Conservation (phyloP, 1,140 invertebrate genomes). For the Nixonia krombeini region DNA sequence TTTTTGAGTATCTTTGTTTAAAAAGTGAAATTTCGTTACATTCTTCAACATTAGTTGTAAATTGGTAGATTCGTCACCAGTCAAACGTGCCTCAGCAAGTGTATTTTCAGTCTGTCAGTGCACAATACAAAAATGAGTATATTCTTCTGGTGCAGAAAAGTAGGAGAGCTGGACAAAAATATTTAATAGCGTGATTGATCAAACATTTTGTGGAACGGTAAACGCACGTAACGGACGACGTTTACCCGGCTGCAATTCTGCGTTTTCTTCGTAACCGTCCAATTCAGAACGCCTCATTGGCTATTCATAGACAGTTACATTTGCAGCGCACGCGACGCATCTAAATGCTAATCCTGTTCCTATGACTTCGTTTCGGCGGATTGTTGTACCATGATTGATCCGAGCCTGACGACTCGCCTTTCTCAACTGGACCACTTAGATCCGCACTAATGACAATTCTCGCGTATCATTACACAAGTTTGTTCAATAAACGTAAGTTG, state of each 20-base stretch:
- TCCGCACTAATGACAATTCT: neutral
- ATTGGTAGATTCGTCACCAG: too few species aligned
- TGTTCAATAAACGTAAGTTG: neutral
- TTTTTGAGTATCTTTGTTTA: too few species aligned
- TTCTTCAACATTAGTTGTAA: too few species aligned
- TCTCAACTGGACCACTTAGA: neutral
- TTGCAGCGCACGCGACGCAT: slow-evolving; percentile 15
- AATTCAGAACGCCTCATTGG: slow-evolving; percentile 7
- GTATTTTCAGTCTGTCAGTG: too few species aligned
- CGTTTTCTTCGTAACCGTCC: neutral
- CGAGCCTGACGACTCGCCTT: neutral
- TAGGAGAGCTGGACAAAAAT: too few species aligned
- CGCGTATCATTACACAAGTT: neutral
- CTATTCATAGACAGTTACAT: slow-evolving; percentile 40
- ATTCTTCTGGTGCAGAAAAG: too few species aligned
- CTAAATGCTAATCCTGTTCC: slow-evolving; percentile 35
- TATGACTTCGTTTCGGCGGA: neutral
- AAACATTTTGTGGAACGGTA: neutral
- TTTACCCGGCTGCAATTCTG: neutral
- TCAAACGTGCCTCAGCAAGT: too few species aligned
- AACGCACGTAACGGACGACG: neutral
- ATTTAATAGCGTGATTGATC: neutral
- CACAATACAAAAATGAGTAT: too few species aligned
- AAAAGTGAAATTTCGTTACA: too few species aligned
- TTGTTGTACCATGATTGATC: neutral